A percentile compares a stretch with the other conserved stretches of the same genome.
Evolutionary conservation across 2,888 invertebrate species (phyloP).

Genomic region (Calephelis perditalis): DNA sequence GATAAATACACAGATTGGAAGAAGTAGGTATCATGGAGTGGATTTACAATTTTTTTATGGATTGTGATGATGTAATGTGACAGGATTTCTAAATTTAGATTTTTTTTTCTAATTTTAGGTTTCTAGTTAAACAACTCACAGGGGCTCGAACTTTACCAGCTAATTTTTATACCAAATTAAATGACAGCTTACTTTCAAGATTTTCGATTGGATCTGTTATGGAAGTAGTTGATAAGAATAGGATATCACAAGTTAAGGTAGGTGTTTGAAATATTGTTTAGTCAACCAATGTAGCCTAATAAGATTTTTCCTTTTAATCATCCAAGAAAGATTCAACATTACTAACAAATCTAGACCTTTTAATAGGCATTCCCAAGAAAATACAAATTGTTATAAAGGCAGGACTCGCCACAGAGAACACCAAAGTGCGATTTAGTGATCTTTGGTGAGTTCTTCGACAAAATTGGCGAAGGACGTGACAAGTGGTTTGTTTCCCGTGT

Average conservation of each 20-base stretch:
- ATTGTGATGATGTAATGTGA: neutral
- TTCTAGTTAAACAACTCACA: slow-evolving; percentile 92
- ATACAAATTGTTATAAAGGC: too few species aligned
- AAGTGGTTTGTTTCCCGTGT: too few species aligned
- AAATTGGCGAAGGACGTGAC: too few species aligned
- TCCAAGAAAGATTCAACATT: too few species aligned
- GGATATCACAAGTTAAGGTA: slow-evolving; percentile 92
- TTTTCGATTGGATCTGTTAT: slow-evolving; percentile 90
- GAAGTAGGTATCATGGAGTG: slow-evolving; percentile 66
- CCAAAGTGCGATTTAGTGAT: too few species aligned
- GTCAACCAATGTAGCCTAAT: neutral
- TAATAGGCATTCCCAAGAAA: too few species aligned
- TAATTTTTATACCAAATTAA: slow-evolving; percentile 93
- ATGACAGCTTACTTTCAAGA: slow-evolving; percentile 89
- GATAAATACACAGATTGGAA: slow-evolving; percentile 98
- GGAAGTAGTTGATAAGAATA: slow-evolving; percentile 97
- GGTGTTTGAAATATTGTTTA: neutral
- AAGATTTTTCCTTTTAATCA: too few species aligned
- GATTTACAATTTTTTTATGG: neutral
- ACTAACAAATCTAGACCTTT: too few species aligned
- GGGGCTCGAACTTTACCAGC: slow-evolving; percentile 97
- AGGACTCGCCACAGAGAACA: too few species aligned
- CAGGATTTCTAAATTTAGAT: neutral
- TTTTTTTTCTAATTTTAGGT: slow-evolving; percentile 54
- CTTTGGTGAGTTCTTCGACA: too few species aligned